Conservation (phyloP, 2,888 invertebrate genomes). For the Amphiduros pacificus region DNA sequence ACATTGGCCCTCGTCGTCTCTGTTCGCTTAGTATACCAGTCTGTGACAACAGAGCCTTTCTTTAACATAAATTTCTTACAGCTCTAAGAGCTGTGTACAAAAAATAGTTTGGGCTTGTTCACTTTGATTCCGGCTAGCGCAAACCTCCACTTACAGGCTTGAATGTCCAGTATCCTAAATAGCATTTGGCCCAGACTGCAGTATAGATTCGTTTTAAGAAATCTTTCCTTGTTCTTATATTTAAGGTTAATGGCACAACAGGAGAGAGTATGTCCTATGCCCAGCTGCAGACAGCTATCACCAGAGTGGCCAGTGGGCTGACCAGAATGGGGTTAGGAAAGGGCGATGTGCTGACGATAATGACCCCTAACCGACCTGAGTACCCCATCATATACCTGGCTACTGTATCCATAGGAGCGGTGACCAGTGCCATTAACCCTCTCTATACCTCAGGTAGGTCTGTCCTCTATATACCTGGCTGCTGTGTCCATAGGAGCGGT, state of each 20-base stretch:
- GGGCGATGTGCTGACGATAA: slow-evolving; percentile 48
- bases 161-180: no score
- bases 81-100: no score
- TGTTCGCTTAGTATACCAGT: no score
- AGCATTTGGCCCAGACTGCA: no score
- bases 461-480: slow-evolving; percentile 23
- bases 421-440: slow-evolving; percentile 30
- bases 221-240: background rate
- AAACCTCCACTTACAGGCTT: no score
- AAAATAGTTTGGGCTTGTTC: no score
- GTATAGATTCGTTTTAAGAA: no score
- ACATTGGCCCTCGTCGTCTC: no score
- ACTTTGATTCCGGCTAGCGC: no score
- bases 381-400: slow-evolving; percentile 36
- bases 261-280: slow-evolving; percentile 41
- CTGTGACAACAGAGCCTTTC: no score
- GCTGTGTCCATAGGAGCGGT: slow-evolving; percentile 21
- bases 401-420: slow-evolving; percentile 21
- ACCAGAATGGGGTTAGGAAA: slow-evolving; percentile 41
- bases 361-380: slow-evolving; percentile 49
- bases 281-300: slow-evolving; percentile 35
- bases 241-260: slow-evolving; percentile 43
- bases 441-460: slow-evolving; percentile 25
- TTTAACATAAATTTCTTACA: no score
- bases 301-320: slow-evolving; percentile 45